Percentiles rank a stretch among this genome's conserved stretches.
These are phyloP conservation scores for Gymnoscelis rufifasciata DNA, from an alignment of 2,888 invertebrate genomes.

Conservation along the genomic window DNA sequence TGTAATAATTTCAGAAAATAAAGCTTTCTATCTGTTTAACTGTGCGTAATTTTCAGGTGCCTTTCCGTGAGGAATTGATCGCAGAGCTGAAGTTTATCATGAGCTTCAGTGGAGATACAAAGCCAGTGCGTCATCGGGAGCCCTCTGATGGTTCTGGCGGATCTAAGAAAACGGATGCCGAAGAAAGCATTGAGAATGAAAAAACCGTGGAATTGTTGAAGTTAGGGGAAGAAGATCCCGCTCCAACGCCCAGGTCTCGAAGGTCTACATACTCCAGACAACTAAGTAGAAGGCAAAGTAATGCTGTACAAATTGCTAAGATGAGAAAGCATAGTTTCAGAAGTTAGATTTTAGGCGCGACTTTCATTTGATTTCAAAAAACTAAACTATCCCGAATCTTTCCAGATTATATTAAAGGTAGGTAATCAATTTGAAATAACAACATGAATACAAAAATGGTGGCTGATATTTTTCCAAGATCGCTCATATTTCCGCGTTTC, in stretches of 20 bases:
- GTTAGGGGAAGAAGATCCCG: slow-evolving; percentile 44
- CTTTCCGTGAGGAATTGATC: slow-evolving; percentile 82
- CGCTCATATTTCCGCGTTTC: too few relatives aligned
- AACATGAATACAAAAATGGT: too few relatives aligned
- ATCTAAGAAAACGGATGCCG: slow-evolving; percentile 42
- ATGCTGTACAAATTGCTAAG: slow-evolving; percentile 62
- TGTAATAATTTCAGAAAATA: background rate
- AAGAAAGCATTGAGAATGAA: slow-evolving; percentile 35
- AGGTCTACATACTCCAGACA: slow-evolving; percentile 61
- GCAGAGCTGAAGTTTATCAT: slow-evolving; percentile 86
- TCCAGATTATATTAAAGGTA: too few relatives aligned
- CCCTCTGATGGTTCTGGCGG: slow-evolving; percentile 53
- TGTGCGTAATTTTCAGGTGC: slow-evolving; percentile 79
- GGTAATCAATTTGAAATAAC: too few relatives aligned
- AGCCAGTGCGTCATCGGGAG: slow-evolving; percentile 80
- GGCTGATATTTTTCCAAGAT: too few relatives aligned
- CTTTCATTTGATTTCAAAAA: too few relatives aligned
- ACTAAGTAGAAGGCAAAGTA: slow-evolving; percentile 60
- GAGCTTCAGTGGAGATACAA: slow-evolving; percentile 84
- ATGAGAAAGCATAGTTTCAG: slow-evolving; percentile 57
- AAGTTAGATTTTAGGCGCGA: slow-evolving; percentile 21
- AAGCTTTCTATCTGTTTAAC: background rate
- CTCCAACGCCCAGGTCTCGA: slow-evolving; percentile 57
- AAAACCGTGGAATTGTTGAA: slow-evolving; percentile 34
- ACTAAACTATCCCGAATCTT: too few relatives aligned